Evolutionary conservation across 2,113 vertebrate species (phyloP), one percentile per base, ranked within the genome.

Genomic region (Gadus macrocephalus): DNA sequence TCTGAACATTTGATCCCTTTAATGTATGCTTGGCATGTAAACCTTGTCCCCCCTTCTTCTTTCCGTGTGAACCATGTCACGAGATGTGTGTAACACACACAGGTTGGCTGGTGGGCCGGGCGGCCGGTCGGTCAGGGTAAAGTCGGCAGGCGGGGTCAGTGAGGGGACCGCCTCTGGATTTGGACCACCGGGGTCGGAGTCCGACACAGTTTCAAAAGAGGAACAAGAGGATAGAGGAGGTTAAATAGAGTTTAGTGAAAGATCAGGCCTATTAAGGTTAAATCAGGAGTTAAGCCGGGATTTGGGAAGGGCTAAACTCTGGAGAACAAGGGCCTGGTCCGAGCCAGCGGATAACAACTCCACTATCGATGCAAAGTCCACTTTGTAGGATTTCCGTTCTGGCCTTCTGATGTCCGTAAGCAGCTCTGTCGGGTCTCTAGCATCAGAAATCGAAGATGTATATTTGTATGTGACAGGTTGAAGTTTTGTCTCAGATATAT

Each of bases 201-300:
- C 62, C 55, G 55, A 53, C 78, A 73, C 75, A 25, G 35, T 58
- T 74, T 83, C 62, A 70, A 53, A 53, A 38, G 70, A 75, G 15
- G 53, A 79, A 80, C 80, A 25, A 75, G 49, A n/a, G 80, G 87
- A 87, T 89, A 87, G 84, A 14, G 42, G 68, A 83, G 82, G 87
- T 89, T 86, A 89, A 88, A 85, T 70, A 81, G 82, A 87, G 87
- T 88, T 88, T 85, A 89, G 82, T 83, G 77, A 85, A 81, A 86
- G 81, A 91, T 87, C 78, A 85, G 66, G 75, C 53, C 74, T 66
- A 80, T 86, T 83, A 68, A 42, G n/a, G n/a, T 77, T 19, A 73
- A 74, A 74, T 75, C 75, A 73, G 28, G 74, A 72, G 75, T 74
- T 69, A 62, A 70, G 62, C 59, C 31, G 64, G 64, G 73, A 71